A percentile compares a stretch with the other conserved stretches of the same genome.
Evolutionary conservation across 2,888 invertebrate genomes (phyloP).

Genomic region (Choristoneura rosaceana): DNA sequence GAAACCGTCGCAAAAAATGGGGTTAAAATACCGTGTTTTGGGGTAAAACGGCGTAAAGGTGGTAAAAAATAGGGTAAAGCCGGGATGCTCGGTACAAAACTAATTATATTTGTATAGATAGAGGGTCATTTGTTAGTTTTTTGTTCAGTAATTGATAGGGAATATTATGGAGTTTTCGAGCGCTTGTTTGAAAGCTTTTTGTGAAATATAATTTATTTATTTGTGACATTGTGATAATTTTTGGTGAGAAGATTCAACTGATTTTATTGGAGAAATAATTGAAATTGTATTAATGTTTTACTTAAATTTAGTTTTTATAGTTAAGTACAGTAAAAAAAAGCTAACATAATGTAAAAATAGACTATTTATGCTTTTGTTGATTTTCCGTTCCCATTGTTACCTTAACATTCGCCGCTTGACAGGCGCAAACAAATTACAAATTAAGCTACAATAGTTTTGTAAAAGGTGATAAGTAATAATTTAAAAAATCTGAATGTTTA

Average conservation of each 20-base stretch:
- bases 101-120: constrained; percentile 82
- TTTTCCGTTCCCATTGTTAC: too few species aligned
- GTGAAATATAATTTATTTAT: constrained; percentile 60
- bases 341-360: too few species aligned
- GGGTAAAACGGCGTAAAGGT: constrained; percentile 60
- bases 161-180: constrained; percentile 63
- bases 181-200: constrained; percentile 52
- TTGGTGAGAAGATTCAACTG: constrained; percentile 62
- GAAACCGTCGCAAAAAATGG: constrained; percentile 74
- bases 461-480: too few species aligned
- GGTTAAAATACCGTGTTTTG: constrained; percentile 82
- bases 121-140: constrained; percentile 65
- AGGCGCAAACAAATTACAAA: background rate
- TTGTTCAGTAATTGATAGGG: constrained; percentile 62
- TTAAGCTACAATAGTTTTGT: background rate
- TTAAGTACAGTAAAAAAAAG: too few species aligned
- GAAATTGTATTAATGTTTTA: background rate
- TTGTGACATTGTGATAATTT: constrained; percentile 45
- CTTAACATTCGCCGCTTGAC: too few species aligned
- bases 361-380: too few species aligned
- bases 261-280: constrained; percentile 29
- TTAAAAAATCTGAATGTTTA: too few species aligned
- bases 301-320: too few species aligned
- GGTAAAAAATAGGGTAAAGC: constrained; percentile 44
- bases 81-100: constrained; percentile 72